phyloP scores from a whole-genome alignment of 2,888 invertebrate species.

The Drosophila gaucha region DNA sequence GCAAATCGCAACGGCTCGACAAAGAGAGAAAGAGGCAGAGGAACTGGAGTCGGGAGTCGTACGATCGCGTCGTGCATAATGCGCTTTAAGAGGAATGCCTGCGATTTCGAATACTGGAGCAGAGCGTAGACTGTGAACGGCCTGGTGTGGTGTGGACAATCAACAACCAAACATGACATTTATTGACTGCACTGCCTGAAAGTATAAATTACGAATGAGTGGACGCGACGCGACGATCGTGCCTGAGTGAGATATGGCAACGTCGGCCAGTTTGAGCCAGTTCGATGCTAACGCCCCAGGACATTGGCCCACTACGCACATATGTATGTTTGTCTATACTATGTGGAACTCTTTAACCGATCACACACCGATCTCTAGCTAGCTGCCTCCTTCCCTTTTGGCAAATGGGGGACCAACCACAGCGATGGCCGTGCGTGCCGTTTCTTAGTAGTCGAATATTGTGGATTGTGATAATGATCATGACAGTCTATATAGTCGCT shows the following conservation, averaged over 20 bases:
- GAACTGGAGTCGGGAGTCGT: constrained; percentile 14
- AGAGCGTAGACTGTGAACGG: constrained; percentile 22
- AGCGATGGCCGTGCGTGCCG: constrained; percentile 70
- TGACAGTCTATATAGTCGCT: constrained; percentile 83
- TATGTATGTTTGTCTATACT: too few species aligned
- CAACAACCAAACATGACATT: constrained; percentile 82
- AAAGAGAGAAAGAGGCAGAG: not conserved
- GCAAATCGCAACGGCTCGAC: constrained; percentile 63
- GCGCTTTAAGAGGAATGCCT: constrained; percentile 75
- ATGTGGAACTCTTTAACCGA: constrained; percentile 59
- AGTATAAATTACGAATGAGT: constrained; percentile 76
- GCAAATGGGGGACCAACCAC: constrained; percentile 76
- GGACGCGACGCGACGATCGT: constrained; percentile 56
- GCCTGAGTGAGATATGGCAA: constrained; percentile 63
- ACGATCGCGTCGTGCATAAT: constrained; percentile 54
- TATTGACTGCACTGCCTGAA: constrained; percentile 82
- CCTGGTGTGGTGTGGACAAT: constrained; percentile 72
- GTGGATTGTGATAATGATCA: constrained; percentile 83
- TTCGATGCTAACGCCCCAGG: constrained; percentile 66
- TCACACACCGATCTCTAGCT: constrained; percentile 4
- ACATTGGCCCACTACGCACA: constrained; percentile 69
- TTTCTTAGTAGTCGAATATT: constrained; percentile 60
- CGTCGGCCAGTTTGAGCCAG: constrained; percentile 16
- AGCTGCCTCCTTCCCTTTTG: not conserved
- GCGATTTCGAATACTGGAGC: constrained; percentile 80